Base-by-base conservation (phyloP, 2,797 vertebrate genomes). In the Notolepis coatsorum region DNA sequence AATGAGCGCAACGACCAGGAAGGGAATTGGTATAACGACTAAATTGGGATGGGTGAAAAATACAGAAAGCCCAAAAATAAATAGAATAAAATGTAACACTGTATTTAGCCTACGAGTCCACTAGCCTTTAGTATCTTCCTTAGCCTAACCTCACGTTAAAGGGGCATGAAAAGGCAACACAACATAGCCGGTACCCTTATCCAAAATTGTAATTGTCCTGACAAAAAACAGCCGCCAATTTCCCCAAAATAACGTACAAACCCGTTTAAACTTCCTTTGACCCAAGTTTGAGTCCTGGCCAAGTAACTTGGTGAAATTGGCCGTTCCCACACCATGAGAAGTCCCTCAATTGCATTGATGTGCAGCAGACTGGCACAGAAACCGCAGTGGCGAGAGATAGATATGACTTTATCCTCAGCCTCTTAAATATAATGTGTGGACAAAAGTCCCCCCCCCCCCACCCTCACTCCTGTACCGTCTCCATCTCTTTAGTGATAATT, bases 341-440 rank as follows among this genome's bases (percentile, higher is more conserved):
- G 51, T 77, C 70, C 50, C 68, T 77, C 80, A 56, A 43, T 53
- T 41, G 80, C 80, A 65, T 82, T 80, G 78, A 84, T 83, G 81
- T 87, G 27, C 18, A 79, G 67, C 72, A 73, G 66, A 69, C 81
- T 71, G 83, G 57, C 75, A 72, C 52, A 75, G 71, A 92, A 92
- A 91, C 91, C 91, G 72, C 86, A 30, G 81, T 82, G 90, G 89
- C 90, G n/a, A 88, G 89, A 88, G 87, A 89, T 88, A 87, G 82
- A 89, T 88, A 87, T 81, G 63, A 71, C 81, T 85, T 86, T 67
- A 89, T 93, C 92, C 93, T 90, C 81, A 88, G 90, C 93, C 92
- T 94, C 93, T 95, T 93, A 93, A 95, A 89, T 86, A 88, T 87
- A 87, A 94, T 93, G 93, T 95, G 94, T 91, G 92, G 86, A 91